Percentiles rank a stretch among this genome's conserved stretches.
Evolutionary conservation across 1,140 invertebrate genomes (phyloP).

Genomic region (Musca vetustissima): DNA sequence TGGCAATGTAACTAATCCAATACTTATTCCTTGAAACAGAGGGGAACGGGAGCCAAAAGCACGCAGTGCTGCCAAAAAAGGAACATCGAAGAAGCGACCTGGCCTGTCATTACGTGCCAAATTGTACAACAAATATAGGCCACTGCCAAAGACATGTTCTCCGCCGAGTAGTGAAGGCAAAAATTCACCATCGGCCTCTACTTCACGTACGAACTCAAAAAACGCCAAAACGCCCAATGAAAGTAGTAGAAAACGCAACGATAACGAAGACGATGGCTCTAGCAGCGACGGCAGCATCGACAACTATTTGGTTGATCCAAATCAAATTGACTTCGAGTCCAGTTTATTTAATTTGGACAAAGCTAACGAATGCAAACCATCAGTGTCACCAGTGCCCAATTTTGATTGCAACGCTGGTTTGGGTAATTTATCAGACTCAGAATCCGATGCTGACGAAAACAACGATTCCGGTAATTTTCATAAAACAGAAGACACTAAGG

Average conservation of each 20-base stretch:
- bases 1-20: background rate
- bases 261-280: constrained; percentile 34
- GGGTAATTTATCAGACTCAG: constrained; percentile 43
- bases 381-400: constrained; percentile 41
- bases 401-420: constrained; percentile 53
- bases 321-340: constrained; percentile 48
- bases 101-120: constrained; percentile 50
- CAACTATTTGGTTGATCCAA: constrained; percentile 52
- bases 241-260: constrained; percentile 34
- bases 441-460: constrained; percentile 45
- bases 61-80: constrained; percentile 21
- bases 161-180: constrained; percentile 35
- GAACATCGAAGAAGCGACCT: constrained; percentile 42
- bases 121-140: constrained; percentile 51
- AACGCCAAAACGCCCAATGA: constrained; percentile 55
- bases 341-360: constrained; percentile 42
- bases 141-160: constrained; percentile 47
- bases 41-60: constrained; percentile 8
- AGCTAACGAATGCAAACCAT: constrained; percentile 22
- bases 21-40: background rate
- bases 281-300: constrained; percentile 53
- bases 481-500: constrained; percentile 39
- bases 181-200: constrained; percentile 48
- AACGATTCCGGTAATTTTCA: constrained; percentile 42
- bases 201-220: constrained; percentile 47